Percentiles rank a stretch among this genome's conserved stretches.
phyloP scores from a whole-genome alignment of 1,140 invertebrate genomes.

The Drosophila triauraria region DNA sequence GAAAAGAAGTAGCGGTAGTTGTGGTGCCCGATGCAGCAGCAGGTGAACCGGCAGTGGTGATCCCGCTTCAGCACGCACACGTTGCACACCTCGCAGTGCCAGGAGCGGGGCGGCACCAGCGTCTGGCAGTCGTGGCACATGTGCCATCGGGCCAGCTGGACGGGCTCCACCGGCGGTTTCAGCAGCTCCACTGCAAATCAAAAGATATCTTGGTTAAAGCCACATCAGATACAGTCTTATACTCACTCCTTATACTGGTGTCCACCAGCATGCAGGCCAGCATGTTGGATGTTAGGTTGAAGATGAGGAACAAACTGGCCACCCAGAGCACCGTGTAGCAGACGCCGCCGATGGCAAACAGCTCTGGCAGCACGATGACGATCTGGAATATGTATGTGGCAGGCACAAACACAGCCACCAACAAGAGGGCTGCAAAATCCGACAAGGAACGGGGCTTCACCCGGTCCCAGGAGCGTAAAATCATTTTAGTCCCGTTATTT shows the following conservation, averaged over 20 bases:
- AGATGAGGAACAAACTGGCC: constrained; percentile 89
- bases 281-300: constrained; percentile 92
- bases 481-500: constrained; percentile 54
- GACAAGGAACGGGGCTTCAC: constrained; percentile 31
- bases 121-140: constrained; percentile 92
- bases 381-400: constrained; percentile 86
- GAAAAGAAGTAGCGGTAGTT: constrained; percentile 96
- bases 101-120: constrained; percentile 93
- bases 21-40: constrained; percentile 94
- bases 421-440: constrained; percentile 69
- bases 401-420: constrained; percentile 60
- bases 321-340: constrained; percentile 88
- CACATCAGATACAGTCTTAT: too few relatives aligned
- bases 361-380: constrained; percentile 88
- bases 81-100: constrained; percentile 94
- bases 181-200: constrained; percentile 49
- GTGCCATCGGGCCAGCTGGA: constrained; percentile 87
- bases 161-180: constrained; percentile 55
- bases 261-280: constrained; percentile 90
- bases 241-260: constrained; percentile 89
- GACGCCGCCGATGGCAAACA: constrained; percentile 85
- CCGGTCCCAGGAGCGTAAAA: constrained; percentile 54
- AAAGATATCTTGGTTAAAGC: neutral
- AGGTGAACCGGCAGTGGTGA: constrained; percentile 97
- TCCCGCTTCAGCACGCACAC: constrained; percentile 95